A percentile compares a stretch with the other conserved stretches of the same genome.
phyloP scores from a whole-genome alignment of 2,113 vertebrate species.

The Ancistrus triradiatus region DNA sequence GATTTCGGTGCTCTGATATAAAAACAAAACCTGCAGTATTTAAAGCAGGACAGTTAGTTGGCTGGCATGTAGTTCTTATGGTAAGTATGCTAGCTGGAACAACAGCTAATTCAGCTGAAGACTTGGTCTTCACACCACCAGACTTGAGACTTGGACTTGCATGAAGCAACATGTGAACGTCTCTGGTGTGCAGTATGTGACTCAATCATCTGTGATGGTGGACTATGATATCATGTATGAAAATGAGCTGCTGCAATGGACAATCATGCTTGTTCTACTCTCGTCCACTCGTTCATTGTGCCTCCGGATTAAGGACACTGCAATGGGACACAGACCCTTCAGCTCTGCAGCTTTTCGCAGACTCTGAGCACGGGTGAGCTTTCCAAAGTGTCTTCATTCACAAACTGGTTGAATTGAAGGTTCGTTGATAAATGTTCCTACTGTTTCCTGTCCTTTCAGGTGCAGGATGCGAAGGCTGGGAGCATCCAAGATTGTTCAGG shows the following conservation, averaged over 20 bases:
- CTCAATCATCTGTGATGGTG: too few relatives aligned
- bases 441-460: constrained; percentile 47
- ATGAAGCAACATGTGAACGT: too few relatives aligned
- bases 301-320: constrained; percentile 73
- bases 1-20: background rate
- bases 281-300: constrained; percentile 50
- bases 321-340: constrained; percentile 92
- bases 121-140: too few relatives aligned
- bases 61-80: too few relatives aligned
- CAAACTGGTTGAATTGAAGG: background rate
- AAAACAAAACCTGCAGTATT: too few relatives aligned
- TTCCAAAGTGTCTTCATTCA: background rate
- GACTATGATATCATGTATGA: too few relatives aligned
- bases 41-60: too few relatives aligned
- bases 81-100: too few relatives aligned
- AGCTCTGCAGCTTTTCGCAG: constrained; percentile 84
- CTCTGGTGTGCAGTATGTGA: too few relatives aligned
- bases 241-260: constrained; percentile 43
- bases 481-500: constrained; percentile 81
- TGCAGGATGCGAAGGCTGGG: constrained; percentile 77
- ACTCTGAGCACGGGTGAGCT: constrained; percentile 81
- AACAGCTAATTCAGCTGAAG: too few relatives aligned
- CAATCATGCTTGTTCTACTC: constrained; percentile 73
- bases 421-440: background rate
- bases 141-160: too few relatives aligned